Conservation (phyloP, 2,113 vertebrate genomes). For the Pipa parva region DNA sequence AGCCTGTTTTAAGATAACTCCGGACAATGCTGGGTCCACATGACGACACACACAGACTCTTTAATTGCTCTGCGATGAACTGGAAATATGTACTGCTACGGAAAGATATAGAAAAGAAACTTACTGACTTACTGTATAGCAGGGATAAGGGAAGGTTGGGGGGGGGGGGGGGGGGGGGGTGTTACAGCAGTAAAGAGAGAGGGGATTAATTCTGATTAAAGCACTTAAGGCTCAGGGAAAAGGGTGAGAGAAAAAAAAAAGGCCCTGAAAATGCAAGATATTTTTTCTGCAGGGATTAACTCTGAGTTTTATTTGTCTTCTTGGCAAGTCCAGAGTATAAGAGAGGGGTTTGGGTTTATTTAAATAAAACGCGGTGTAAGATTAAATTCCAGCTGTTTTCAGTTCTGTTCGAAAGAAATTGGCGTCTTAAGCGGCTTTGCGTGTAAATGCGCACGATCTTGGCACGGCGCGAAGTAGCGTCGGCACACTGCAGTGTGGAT, state of each 20-base stretch:
- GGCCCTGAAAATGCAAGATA: slow-evolving; percentile 44
- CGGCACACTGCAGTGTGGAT: too few relatives aligned
- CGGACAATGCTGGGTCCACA: too few relatives aligned
- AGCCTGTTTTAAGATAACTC: background rate
- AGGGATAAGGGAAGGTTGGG: slow-evolving; percentile 16
- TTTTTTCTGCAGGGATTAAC: slow-evolving; percentile 43
- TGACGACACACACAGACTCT: background rate
- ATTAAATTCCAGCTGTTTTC: slow-evolving; percentile 34
- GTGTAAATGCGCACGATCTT: slow-evolving; percentile 6
- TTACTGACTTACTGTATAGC: too few relatives aligned
- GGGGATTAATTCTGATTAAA: slow-evolving; percentile 41
- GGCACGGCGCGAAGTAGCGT: too few relatives aligned
- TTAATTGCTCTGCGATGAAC: background rate
- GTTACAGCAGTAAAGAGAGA: slow-evolving; percentile 6
- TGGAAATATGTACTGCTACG: background rate
- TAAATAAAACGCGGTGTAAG: slow-evolving; percentile 1
- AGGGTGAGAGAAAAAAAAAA: slow-evolving; percentile 16
- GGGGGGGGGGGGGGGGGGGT: slow-evolving; percentile 16
- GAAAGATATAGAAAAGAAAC: background rate
- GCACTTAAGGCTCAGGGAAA: slow-evolving; percentile 44
- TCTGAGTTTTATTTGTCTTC: slow-evolving; percentile 8
- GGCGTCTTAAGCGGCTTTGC: slow-evolving; percentile 34
- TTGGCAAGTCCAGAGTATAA: slow-evolving; percentile 17
- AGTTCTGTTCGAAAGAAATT: background rate
- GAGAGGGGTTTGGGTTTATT: background rate